Evolutionary conservation across 2,797 vertebrate species (phyloP), one percentile per base, ranked within the genome.

Genomic region (Sebastolobus altivelis): DNA sequence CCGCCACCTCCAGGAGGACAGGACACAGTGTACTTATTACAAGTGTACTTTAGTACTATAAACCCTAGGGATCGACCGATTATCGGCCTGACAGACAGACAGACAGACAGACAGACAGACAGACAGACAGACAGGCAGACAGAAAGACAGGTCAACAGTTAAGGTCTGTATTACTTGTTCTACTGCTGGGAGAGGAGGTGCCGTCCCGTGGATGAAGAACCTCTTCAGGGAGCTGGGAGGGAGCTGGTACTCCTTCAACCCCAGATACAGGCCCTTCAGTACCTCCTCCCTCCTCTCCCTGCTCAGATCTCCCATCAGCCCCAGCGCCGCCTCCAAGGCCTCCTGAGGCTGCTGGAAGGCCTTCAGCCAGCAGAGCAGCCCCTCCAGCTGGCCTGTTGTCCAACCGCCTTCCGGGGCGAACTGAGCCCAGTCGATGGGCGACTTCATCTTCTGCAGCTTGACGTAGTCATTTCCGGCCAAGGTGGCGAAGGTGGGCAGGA

Each of bases 401-500:
- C 4, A 61, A 49, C 0, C 43, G 70, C 13, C 71, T 12, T 4
- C 27, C 0, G 31, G 89, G 75, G 5, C 37, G 1, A 83, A 94
- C 38, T 35, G n/a, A 5, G 2, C 4, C 88, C 87, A 87, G 1
- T 0, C 1, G 27, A 73, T 8, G 29, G 3, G 0, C 0, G 0
- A 4, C 0, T 18, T 25, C 14, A 2, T 9, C 1, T 81, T 70
- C 0, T 77, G 72, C 55, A 93, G 76, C 0, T 91, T 95, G 2
- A 92, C 3, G 6, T 96, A 94, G 84, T 98, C 97, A 4, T 98
- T 98, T 1, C 97, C 96, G 4, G 77, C 88, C 5, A 98, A 60
- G 69, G 90, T 93, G 0, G 97, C 97, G 0, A 97, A 96, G 18
- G 96, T 74, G 8, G 97, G 96, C 0, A 98, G 92, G 11, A 97